These are phyloP conservation scores for Ondatra zibethicus DNA, from an alignment of 2,113 vertebrate genomes.

Conservation along the genomic window DNA sequence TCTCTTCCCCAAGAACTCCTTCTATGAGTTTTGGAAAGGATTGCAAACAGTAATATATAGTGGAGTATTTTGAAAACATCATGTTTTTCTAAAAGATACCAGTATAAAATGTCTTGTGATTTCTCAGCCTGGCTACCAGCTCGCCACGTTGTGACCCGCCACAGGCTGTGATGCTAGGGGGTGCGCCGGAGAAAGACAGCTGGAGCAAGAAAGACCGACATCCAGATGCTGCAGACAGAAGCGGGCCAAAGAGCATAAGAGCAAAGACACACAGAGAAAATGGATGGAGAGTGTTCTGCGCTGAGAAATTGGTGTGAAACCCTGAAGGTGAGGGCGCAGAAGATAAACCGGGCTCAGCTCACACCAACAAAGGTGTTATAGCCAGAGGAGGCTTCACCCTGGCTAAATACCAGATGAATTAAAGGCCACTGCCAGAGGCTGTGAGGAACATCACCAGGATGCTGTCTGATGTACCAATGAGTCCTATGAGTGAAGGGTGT, in stretches of 20 bases:
- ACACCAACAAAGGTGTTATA: constrained; percentile 88
- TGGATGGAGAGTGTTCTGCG: constrained; percentile 74
- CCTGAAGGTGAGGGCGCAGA: constrained; percentile 83
- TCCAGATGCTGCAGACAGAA: constrained; percentile 31
- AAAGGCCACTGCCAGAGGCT: constrained; percentile 87
- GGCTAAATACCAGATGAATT: constrained; percentile 90
- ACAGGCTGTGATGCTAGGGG: not conserved
- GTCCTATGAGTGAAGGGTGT: constrained; percentile 87
- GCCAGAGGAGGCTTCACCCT: constrained; percentile 85
- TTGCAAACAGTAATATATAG: not conserved
- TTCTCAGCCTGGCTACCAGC: constrained; percentile 1
- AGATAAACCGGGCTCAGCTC: constrained; percentile 86
- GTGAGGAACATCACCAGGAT: constrained; percentile 88
- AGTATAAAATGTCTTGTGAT: constrained; percentile 47
- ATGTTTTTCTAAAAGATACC: not conserved
- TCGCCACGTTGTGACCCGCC: not conserved
- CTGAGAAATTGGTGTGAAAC: constrained; percentile 85
- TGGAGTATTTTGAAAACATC: not conserved
- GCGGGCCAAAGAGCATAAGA: constrained; percentile 21
- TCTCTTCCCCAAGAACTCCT: not conserved
- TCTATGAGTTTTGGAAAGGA: not conserved
- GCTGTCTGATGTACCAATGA: constrained; percentile 84
- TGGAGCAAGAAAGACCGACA: not conserved
- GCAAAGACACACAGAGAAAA: constrained; percentile 78
- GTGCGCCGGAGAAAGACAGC: not conserved